Evolutionary conservation across 2,113 vertebrate species (phyloP).

Genomic region (Seriola quinqueradiata): DNA sequence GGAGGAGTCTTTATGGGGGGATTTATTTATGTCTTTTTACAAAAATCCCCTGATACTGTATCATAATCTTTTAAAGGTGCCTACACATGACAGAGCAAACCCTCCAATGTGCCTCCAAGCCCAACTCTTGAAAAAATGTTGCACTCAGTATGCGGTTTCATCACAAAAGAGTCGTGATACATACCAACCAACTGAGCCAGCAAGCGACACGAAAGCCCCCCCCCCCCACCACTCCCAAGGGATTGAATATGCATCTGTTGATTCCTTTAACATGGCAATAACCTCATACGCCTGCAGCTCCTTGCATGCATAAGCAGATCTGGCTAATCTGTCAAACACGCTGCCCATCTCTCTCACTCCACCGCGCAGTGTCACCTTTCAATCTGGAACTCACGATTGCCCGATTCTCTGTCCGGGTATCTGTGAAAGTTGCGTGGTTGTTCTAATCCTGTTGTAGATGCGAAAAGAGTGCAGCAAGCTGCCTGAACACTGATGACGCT

Average conservation of each 20-base stretch:
- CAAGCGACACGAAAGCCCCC: background rate
- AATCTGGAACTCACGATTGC: constrained; percentile 13
- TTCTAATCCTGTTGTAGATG: constrained; percentile 64
- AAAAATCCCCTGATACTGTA: constrained; percentile 64
- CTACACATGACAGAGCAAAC: constrained; percentile 46
- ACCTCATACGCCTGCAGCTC: background rate
- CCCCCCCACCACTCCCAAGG: background rate
- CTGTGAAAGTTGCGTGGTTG: constrained; percentile 69
- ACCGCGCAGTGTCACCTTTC: constrained; percentile 29
- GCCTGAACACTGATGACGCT: constrained; percentile 53
- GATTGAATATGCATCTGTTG: constrained; percentile 39
- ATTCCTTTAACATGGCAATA: constrained; percentile 29
- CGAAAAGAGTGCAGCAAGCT: constrained; percentile 43
- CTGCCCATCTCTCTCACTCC: constrained; percentile 18
- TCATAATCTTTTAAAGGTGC: constrained; percentile 73
- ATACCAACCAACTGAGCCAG: constrained; percentile 3
- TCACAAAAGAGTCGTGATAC: constrained; percentile 22
- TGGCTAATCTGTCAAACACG: constrained; percentile 54
- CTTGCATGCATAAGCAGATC: constrained; percentile 13
- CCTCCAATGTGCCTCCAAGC: constrained; percentile 25
- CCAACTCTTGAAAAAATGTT: constrained; percentile 13
- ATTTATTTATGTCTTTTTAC: constrained; percentile 66
- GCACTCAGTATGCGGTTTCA: constrained; percentile 9
- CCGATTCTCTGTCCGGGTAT: constrained; percentile 37
- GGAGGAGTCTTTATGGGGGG: constrained; percentile 40